These are phyloP conservation scores for Orientallactaga bullata DNA, from an alignment of 2,113 vertebrate genomes.

Conservation along the genomic window DNA sequence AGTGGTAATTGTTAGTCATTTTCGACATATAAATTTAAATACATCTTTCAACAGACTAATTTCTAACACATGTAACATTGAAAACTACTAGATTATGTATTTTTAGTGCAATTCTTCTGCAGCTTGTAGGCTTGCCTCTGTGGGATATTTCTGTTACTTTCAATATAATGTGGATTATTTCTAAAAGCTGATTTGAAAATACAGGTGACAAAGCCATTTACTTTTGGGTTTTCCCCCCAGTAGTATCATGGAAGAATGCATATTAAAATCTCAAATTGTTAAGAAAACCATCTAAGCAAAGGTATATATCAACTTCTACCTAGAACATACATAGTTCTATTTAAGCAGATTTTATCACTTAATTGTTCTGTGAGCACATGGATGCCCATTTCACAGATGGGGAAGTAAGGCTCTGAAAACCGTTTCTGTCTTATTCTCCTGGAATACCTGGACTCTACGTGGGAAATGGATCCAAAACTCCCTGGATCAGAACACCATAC, in stretches of 20 bases:
- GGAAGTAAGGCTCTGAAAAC: not conserved
- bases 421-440: not conserved
- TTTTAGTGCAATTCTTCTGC: too few relatives aligned
- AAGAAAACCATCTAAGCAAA: not conserved
- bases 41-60: not conserved
- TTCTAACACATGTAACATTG: too few relatives aligned
- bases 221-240: too few relatives aligned
- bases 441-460: not conserved
- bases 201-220: too few relatives aligned
- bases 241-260: not conserved
- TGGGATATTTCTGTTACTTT: too few relatives aligned
- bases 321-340: not conserved
- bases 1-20: not conserved
- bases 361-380: not conserved
- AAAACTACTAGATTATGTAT: too few relatives aligned
- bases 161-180: too few relatives aligned
- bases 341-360: not conserved
- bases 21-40: not conserved
- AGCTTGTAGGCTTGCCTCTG: too few relatives aligned
- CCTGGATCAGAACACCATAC: not conserved
- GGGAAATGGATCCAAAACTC: not conserved
- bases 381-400: not conserved
- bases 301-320: too few relatives aligned
- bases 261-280: slow-evolving; percentile 1
- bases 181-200: too few relatives aligned